phyloP scores from a whole-genome alignment of 1,140 invertebrate species.

The Trachymyrmex septentrionalis region DNA sequence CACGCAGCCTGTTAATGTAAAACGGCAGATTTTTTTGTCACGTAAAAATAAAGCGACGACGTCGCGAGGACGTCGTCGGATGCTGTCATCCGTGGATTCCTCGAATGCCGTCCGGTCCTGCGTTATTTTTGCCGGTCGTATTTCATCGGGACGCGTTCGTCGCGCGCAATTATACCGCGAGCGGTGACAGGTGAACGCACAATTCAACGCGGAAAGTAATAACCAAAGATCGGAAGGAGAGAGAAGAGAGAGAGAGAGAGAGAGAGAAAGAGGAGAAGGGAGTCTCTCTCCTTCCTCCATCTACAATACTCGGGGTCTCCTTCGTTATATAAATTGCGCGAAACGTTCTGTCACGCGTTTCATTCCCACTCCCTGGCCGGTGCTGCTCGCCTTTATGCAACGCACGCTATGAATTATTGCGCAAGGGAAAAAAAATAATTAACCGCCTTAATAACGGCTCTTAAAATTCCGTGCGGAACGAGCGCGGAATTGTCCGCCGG shows the following conservation, averaged over 20 bases:
- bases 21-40: background rate
- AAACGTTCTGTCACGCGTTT: slow-evolving; percentile 64
- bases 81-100: slow-evolving; percentile 51
- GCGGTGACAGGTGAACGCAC: slow-evolving; percentile 64
- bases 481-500: slow-evolving; percentile 34
- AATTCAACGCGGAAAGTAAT: slow-evolving; percentile 65
- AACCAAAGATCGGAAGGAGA: background rate
- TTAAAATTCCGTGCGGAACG: slow-evolving; percentile 57
- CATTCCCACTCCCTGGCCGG: slow-evolving; percentile 27
- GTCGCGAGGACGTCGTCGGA: background rate
- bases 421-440: slow-evolving; percentile 53
- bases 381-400: slow-evolving; percentile 33
- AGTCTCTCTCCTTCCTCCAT: background rate
- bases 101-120: slow-evolving; percentile 11
- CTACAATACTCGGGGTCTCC: background rate
- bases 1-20: background rate
- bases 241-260: too few relatives aligned
- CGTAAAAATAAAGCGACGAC: slow-evolving; percentile 18
- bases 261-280: slow-evolving; percentile 19
- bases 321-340: slow-evolving; percentile 60
- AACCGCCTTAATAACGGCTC: slow-evolving; percentile 50
- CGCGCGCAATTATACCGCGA: slow-evolving; percentile 63
- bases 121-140: slow-evolving; percentile 10
- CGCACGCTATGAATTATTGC: slow-evolving; percentile 58
- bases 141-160: slow-evolving; percentile 55